Conservation (phyloP, 2,113 vertebrate species). For the Neomonachus schauinslandi region DNA sequence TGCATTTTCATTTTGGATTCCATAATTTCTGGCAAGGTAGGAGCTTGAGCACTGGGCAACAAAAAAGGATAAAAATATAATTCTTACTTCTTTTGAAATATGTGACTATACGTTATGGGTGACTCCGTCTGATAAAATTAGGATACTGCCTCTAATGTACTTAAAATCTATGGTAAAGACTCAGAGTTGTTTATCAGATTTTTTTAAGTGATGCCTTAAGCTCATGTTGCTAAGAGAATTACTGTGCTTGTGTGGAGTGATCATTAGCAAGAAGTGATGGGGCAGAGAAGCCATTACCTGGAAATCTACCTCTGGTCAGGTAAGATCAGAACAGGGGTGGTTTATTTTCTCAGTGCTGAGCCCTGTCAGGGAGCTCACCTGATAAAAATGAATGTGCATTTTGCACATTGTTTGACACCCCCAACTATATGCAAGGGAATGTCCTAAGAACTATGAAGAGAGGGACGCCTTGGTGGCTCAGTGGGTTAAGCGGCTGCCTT, state of each 20-base stretch:
- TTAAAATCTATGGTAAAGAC: neutral
- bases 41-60: neutral
- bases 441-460: slow-evolving; percentile 7
- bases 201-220: neutral
- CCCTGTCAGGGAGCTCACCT: neutral
- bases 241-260: neutral
- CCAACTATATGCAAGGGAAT: neutral
- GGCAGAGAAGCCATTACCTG: neutral
- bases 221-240: neutral
- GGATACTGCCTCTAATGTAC: neutral
- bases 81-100: slow-evolving; percentile 50
- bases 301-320: neutral
- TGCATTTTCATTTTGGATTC: slow-evolving; percentile 38
- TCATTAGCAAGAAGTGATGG: neutral
- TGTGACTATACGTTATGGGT: neutral
- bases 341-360: neutral
- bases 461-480: neutral
- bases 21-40: neutral
- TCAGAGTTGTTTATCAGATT: neutral
- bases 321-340: neutral
- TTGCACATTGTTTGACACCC: neutral
- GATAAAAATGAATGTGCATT: slow-evolving; percentile 22
- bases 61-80: slow-evolving; percentile 8
- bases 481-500: too few species aligned
- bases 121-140: slow-evolving; percentile 8